Conservation (phyloP, 2,888 invertebrate species). For the Epirrhoe tristata region DNA sequence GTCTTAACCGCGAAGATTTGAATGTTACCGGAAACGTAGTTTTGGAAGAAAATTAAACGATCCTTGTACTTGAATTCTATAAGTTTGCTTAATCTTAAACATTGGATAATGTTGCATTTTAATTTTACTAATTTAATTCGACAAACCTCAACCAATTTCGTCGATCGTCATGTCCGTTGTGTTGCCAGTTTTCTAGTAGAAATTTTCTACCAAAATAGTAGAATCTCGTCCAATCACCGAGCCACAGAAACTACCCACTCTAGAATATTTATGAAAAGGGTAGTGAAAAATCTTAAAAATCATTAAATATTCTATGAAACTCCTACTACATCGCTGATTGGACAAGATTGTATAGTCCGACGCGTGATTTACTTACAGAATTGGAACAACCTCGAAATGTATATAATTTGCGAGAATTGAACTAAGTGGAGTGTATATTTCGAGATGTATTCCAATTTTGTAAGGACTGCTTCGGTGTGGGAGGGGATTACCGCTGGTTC, state of each 20-base stretch:
- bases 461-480: conserved; percentile 46
- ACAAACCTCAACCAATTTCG: conserved; percentile 46
- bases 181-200: conserved; percentile 40
- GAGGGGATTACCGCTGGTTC: conserved; percentile 30
- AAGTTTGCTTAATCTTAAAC: conserved; percentile 72
- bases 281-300: conserved; percentile 42
- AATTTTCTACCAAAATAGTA: conserved; percentile 30
- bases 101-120: conserved; percentile 72
- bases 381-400: conserved; percentile 36
- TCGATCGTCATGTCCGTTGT: conserved; percentile 50
- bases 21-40: not conserved
- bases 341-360: conserved; percentile 42
- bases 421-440: conserved; percentile 44
- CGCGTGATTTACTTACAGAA: conserved; percentile 51
- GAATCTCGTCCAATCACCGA: conserved; percentile 35
- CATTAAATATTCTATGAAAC: conserved; percentile 42
- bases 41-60: conserved; percentile 41
- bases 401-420: conserved; percentile 40
- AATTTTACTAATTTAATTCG: conserved; percentile 44
- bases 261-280: conserved; percentile 39
- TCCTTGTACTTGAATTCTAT: conserved; percentile 69
- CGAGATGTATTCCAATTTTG: conserved; percentile 44
- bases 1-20: conserved; percentile 22
- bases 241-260: conserved; percentile 33
- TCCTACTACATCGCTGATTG: conserved; percentile 32